These are phyloP conservation scores for Anser brachyrhynchus DNA, from an alignment of 2,113 vertebrate species.

Conservation along the genomic window DNA sequence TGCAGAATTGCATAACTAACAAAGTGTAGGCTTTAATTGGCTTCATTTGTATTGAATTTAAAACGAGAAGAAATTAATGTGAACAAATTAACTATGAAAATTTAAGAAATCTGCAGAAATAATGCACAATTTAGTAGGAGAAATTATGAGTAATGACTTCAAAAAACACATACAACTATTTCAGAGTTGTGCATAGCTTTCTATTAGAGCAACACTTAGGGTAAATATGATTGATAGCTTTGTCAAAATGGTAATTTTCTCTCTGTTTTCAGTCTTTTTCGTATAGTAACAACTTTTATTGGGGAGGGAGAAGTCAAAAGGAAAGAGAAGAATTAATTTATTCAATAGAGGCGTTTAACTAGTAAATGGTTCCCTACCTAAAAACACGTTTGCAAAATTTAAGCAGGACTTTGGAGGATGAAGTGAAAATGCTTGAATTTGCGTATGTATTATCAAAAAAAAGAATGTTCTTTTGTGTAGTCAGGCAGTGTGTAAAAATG, in stretches of 20 bases:
- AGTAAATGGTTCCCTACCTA: background rate
- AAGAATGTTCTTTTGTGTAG: background rate
- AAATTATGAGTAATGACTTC: fast-evolving
- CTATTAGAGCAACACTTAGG: background rate
- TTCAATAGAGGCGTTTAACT: background rate
- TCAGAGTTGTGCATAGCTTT: background rate
- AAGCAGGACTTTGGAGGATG: background rate
- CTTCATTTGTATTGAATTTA: background rate
- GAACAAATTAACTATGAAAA: background rate
- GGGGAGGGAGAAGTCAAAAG: background rate
- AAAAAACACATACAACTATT: background rate
- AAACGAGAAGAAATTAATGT: background rate
- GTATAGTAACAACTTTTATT: background rate
- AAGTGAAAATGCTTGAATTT: background rate
- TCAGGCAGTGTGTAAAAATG: background rate
- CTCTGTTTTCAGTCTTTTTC: background rate
- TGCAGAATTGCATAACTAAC: background rate
- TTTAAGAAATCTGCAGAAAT: background rate
- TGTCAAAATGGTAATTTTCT: background rate
- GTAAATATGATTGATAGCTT: background rate
- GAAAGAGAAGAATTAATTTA: background rate
- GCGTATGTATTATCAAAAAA: background rate
- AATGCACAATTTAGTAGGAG: background rate
- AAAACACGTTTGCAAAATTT: background rate
- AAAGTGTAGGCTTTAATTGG: background rate